Conservation (phyloP, 2,797 vertebrate species). For the Platyrinchus mystaceus region DNA sequence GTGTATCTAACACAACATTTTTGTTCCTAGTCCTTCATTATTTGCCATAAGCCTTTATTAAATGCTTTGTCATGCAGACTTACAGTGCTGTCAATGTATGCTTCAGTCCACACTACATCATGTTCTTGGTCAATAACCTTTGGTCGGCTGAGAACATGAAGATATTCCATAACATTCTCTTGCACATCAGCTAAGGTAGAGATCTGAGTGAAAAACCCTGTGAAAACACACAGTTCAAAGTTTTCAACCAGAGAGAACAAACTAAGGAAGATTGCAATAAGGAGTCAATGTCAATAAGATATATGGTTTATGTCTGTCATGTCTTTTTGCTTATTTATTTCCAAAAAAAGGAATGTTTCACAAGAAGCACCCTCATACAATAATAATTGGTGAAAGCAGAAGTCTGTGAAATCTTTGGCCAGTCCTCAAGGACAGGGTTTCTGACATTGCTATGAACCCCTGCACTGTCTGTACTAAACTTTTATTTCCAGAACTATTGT, state of each 20-base stretch:
- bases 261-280: background rate
- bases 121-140: constrained; percentile 98
- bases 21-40: background rate
- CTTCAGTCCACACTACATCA: constrained; percentile 95
- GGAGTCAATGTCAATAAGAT: too few relatives aligned
- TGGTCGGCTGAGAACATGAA: constrained; percentile 95
- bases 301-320: background rate
- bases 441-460: background rate
- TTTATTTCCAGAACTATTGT: background rate
- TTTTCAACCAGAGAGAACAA: background rate
- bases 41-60: background rate
- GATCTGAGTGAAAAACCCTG: constrained; percentile 97
- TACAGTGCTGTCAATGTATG: constrained; percentile 95
- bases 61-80: constrained; percentile 69
- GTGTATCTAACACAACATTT: background rate
- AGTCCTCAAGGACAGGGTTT: background rate
- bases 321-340: background rate
- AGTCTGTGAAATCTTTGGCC: background rate
- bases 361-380: background rate
- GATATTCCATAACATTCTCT: constrained; percentile 97
- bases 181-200: constrained; percentile 96
- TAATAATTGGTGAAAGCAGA: background rate
- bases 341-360: background rate
- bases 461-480: background rate
- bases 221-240: background rate